These are phyloP conservation scores for Glyphotaelius pellucidus DNA, from an alignment of 2,888 invertebrate species.

Conservation along the genomic window DNA sequence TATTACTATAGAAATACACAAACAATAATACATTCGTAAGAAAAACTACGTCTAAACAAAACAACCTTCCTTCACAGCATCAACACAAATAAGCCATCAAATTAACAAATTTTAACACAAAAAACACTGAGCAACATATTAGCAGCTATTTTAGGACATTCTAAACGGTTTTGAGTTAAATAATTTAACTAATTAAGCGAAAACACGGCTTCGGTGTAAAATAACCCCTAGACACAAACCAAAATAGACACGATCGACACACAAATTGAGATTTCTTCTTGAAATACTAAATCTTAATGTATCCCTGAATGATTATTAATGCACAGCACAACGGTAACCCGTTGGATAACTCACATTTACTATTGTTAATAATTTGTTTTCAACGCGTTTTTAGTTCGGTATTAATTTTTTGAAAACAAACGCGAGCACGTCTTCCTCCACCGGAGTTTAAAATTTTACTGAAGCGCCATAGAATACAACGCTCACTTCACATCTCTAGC, in stretches of 20 bases:
- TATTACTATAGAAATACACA: background rate
- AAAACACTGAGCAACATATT: background rate
- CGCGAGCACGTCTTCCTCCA: background rate
- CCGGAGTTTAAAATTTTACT: slow-evolving; percentile 36
- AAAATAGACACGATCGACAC: slow-evolving; percentile 36
- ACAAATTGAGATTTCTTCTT: slow-evolving; percentile 9
- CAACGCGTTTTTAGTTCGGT: slow-evolving; percentile 45
- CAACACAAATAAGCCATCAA: background rate
- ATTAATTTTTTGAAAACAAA: background rate
- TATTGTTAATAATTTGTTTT: slow-evolving; percentile 37
- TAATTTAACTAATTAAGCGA: slow-evolving; percentile 44
- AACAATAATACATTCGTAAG: slow-evolving; percentile 8
- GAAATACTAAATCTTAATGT: slow-evolving; percentile 18
- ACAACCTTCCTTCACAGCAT: background rate
- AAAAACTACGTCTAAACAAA: background rate
- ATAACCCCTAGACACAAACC: slow-evolving; percentile 29
- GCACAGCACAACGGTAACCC: background rate
- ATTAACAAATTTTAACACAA: slow-evolving; percentile 28
- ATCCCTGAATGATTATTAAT: slow-evolving; percentile 3
- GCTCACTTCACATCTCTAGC: slow-evolving; percentile 14
- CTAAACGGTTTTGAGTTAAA: background rate
- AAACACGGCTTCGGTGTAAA: slow-evolving; percentile 22
- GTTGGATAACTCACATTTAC: slow-evolving; percentile 14
- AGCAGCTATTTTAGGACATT: background rate
- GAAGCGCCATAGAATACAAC: slow-evolving; percentile 27